phyloP scores from a whole-genome alignment of 53 echinoderm and acorn worm genomes.

The Zoroaster sp. region DNA sequence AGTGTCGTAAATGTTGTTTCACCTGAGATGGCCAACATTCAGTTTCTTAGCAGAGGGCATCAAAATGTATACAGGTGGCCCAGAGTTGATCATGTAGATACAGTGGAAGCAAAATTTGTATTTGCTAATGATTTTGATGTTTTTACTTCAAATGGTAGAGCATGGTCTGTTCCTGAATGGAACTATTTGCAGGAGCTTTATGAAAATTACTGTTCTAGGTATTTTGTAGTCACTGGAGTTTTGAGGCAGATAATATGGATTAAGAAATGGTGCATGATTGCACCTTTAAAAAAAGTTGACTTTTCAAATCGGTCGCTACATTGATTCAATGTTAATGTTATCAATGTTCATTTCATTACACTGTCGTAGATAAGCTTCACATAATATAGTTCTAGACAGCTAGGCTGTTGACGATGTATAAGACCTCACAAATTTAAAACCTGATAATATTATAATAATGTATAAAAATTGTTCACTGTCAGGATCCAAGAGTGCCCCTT shows the following conservation, averaged over 20 bases:
- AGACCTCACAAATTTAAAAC: no score
- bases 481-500: no score
- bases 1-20: conserved; percentile 20
- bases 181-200: conserved; percentile 46
- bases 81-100: conserved; percentile 33
- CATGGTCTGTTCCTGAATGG: conserved; percentile 42
- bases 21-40: conserved; percentile 26
- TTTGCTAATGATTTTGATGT: conserved; percentile 60
- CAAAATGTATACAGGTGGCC: conserved; percentile 43
- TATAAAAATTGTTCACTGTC: no score
- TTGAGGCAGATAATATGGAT: not conserved
- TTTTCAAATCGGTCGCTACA: no score
- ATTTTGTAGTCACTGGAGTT: conserved; percentile 33
- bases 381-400: no score
- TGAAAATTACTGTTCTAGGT: not conserved
- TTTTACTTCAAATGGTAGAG: conserved; percentile 35
- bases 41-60: conserved; percentile 48
- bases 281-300: no score
- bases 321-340: no score
- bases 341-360: no score
- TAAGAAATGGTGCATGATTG: no score
- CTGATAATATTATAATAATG: no score
- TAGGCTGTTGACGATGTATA: no score
- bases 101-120: conserved; percentile 41
- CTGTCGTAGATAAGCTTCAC: no score